Base-by-base conservation (phyloP, 2,113 vertebrate genomes). In the Connochaetes taurinus region DNA sequence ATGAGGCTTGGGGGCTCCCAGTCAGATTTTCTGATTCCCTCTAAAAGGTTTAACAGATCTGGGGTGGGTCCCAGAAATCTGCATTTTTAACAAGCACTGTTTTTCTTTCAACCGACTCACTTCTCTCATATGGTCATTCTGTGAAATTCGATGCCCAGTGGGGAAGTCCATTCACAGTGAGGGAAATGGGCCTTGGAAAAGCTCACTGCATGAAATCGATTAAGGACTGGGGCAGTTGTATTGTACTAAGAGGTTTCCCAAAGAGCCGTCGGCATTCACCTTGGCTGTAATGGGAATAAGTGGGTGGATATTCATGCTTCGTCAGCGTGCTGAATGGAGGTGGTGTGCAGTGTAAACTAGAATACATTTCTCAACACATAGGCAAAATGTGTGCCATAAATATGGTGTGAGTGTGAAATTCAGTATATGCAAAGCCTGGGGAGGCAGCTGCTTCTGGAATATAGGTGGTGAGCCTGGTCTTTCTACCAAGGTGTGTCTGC, bases 361-460 rank as follows among this genome's bases (percentile, higher is more conserved):
- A 60, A 45, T 19, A 13, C 33, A 40, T 25, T 36, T 40, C n/a
- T 76, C 47, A 25, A 50, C n/a, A 12, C 11, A 31, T 19, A 11
- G 64, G 25, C 33, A 36, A 57, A 62, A 33, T 23, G 12, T n/a
- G 11, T 17, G 10, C 29, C 16, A 0, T 6, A 3, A 58, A 57
- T 15, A 52, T 21, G 33, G 9, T 7, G 6, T 27, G 16, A 19
- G 10, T 23, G 16, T 25, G 15, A 47, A 57, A 40, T 16, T 87
- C 0, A 14, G 29, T 29, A n/a, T 17, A 2, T 3, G 11, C 2
- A 14, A 91, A 60, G 43, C 33, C 14, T 1, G 52, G 13, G n/a
- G 16, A 60, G 25, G 23, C 67, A 29, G 21, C 31, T 67, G 33
- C 31, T 11, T 80, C 29, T 33, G 78, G 4, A 8, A 12, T 11